Conservation (phyloP, 2,797 vertebrate species). For the Decapterus maruadsi region DNA sequence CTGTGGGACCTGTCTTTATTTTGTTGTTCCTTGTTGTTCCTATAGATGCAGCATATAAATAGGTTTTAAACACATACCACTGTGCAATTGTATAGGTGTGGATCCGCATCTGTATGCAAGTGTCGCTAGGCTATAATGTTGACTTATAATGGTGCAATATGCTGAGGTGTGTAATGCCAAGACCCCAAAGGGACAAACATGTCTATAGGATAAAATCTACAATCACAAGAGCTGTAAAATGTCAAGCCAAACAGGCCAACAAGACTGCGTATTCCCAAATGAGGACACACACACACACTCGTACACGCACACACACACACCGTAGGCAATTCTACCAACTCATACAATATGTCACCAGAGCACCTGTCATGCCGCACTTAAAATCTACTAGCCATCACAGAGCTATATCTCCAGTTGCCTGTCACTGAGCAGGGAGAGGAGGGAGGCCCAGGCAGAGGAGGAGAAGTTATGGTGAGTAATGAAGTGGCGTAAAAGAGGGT, state of each 20-base stretch:
- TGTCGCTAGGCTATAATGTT: constrained; percentile 40
- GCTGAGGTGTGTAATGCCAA: constrained; percentile 39
- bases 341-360: constrained; percentile 39
- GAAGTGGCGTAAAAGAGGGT: constrained; percentile 66
- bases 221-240: constrained; percentile 53
- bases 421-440: constrained; percentile 27
- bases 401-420: constrained; percentile 50
- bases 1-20: not conserved
- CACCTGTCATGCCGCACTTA: constrained; percentile 60
- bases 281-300: not conserved
- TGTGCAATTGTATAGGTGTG: not conserved
- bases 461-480: constrained; percentile 63
- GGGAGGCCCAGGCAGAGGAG: constrained; percentile 13
- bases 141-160: constrained; percentile 56
- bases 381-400: constrained; percentile 59
- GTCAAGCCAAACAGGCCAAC: constrained; percentile 26
- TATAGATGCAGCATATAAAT: not conserved
- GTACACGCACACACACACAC: not conserved
- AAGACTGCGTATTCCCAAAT: constrained; percentile 28
- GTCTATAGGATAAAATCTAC: constrained; percentile 40
- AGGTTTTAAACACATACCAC: not conserved
- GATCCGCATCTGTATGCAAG: constrained; percentile 28
- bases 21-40: not conserved
- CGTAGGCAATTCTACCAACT: not conserved
- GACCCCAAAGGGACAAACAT: constrained; percentile 43